These are phyloP conservation scores for Meandrusa payeni DNA, from an alignment of 2,888 invertebrate species.

Conservation along the genomic window DNA sequence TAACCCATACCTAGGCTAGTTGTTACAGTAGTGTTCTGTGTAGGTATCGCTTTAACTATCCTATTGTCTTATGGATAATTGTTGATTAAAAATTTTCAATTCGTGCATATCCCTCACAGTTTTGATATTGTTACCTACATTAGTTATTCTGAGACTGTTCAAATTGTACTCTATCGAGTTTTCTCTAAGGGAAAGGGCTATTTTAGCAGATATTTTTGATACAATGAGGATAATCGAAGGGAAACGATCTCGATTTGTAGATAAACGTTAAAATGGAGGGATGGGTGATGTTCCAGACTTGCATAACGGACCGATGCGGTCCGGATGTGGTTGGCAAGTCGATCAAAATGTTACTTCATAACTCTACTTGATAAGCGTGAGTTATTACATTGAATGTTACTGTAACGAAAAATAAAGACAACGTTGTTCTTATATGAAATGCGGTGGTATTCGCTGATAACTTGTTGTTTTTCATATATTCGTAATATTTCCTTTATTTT, in stretches of 20 bases:
- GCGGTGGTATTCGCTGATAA: slow-evolving; percentile 73
- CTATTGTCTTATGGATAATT: slow-evolving; percentile 53
- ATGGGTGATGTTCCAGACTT: slow-evolving; percentile 26
- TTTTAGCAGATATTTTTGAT: slow-evolving; percentile 80
- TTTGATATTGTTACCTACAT: slow-evolving; percentile 78
- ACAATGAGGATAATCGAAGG: slow-evolving; percentile 77
- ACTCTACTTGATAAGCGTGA: slow-evolving; percentile 63
- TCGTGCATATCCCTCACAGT: slow-evolving; percentile 76
- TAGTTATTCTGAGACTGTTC: slow-evolving; percentile 80
- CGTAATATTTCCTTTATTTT: slow-evolving; percentile 81
- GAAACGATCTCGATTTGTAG: slow-evolving; percentile 65
- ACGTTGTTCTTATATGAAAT: slow-evolving; percentile 79
- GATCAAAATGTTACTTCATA: slow-evolving; percentile 46
- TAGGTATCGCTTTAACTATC: slow-evolving; percentile 70
- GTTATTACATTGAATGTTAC: slow-evolving; percentile 69
- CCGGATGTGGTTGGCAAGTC: slow-evolving; percentile 16
- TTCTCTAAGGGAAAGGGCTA: slow-evolving; percentile 79
- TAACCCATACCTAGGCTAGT: slow-evolving; percentile 63
- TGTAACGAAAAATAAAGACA: slow-evolving; percentile 70
- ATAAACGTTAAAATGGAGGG: slow-evolving; percentile 37
- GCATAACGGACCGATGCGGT: slow-evolving; percentile 20
- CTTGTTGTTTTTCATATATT: slow-evolving; percentile 81
- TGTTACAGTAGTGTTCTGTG: slow-evolving; percentile 61
- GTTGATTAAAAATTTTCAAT: slow-evolving; percentile 67
- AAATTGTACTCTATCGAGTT: slow-evolving; percentile 74